Evolutionary conservation across 2,113 vertebrate genomes (phyloP), one percentile per base, ranked within the genome.

Genomic region (Lethenteron camtschaticum): DNA sequence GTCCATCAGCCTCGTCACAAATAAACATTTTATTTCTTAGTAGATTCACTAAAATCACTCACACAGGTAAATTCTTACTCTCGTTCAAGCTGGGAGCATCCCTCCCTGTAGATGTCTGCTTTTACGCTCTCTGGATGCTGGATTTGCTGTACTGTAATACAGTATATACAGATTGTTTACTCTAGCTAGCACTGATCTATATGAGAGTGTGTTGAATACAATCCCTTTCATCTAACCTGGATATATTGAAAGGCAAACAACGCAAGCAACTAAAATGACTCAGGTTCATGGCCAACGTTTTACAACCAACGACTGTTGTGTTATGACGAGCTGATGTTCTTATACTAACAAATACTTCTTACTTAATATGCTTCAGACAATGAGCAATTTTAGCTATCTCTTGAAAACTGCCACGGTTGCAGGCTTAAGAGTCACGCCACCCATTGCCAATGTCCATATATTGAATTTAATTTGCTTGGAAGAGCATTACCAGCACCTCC

Each of bases 81-180:
- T 66, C 63, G n/a, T 66, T 24, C 63, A 66, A 66, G 63, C 63
- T 66, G 24, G 63, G 11, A 66, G 63, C 63, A 66, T 66, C 11
- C 63, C 24, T 66, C 63, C 24, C 63, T 66, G 63, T 66, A 66
- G 24, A 66, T 66, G n/a, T 66, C 63, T 24, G 63, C 63, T 66
- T 66, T 24, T 66, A 24, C 24, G 63, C 10, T 66, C 63, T 66
- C 63, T 66, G 63, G 63, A 9, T 9, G 9, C 24, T 66, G 63
- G 10, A n/a, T 66, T 66, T 66, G n/a, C 10, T 66, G 63, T 66
- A 66, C 63, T 66, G n/a, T 66, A 66, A 66, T 41, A 41, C 41
- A 41, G 41, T 24, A n/a, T 66, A 24, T 24, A 66, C 63, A 16
- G 10, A n/a, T 66, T 66, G 63, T 66, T n/a, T 66, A 66, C 13